These are phyloP conservation scores for Cephus cinctus DNA, from an alignment of 1,140 invertebrate species.

Conservation along the genomic window DNA sequence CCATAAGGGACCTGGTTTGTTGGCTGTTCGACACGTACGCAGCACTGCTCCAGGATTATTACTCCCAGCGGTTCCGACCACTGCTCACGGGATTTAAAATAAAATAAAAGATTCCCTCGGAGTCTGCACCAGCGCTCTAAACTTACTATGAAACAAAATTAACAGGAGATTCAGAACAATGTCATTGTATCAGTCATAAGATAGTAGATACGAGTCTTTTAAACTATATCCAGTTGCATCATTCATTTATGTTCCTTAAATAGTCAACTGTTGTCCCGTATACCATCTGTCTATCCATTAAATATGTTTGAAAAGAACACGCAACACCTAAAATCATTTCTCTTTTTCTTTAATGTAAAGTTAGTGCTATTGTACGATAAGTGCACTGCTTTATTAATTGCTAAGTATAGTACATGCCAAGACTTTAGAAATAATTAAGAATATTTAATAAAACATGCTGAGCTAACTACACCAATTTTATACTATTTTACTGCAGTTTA, in stretches of 20 bases:
- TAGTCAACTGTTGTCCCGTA: too few relatives aligned
- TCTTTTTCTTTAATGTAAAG: too few relatives aligned
- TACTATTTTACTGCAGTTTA: background rate
- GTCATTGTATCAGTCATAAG: too few relatives aligned
- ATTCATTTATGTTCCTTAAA: too few relatives aligned
- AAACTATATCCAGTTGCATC: too few relatives aligned
- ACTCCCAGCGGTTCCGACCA: conserved; percentile 86
- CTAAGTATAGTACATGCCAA: background rate
- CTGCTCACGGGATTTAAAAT: conserved; percentile 86
- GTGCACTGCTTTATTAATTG: background rate
- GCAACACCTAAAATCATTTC: too few relatives aligned
- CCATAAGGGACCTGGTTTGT: conserved; percentile 51
- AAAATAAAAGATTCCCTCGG: conserved; percentile 91
- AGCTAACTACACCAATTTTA: too few relatives aligned
- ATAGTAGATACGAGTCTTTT: too few relatives aligned
- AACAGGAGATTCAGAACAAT: too few relatives aligned
- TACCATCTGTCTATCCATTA: too few relatives aligned
- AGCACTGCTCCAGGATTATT: conserved; percentile 84
- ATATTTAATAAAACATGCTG: background rate
- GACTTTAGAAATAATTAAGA: background rate
- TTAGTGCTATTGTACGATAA: too few relatives aligned
- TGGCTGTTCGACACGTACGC: conserved; percentile 68
- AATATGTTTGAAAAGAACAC: too few relatives aligned
- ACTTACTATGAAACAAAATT: conserved; percentile 64
- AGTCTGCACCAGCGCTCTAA: conserved; percentile 87